phyloP scores from a whole-genome alignment of 2,888 invertebrate genomes.

The Hymenopus coronatus region DNA sequence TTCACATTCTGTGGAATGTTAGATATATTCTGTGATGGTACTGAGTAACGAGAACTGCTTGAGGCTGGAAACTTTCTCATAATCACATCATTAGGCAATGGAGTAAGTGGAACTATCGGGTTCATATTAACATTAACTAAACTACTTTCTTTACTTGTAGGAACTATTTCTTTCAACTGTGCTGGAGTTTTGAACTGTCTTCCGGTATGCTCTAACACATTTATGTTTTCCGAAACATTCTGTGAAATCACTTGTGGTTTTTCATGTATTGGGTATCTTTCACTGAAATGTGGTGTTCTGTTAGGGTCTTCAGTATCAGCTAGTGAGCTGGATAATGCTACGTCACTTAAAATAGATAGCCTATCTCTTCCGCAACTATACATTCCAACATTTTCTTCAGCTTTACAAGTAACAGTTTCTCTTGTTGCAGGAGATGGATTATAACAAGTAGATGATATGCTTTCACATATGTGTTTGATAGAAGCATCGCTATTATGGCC shows the following conservation, averaged over 20 bases:
- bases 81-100: background rate
- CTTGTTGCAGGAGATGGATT: background rate
- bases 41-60: background rate
- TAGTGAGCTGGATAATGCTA: background rate
- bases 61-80: background rate
- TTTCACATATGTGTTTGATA: background rate
- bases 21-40: background rate
- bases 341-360: background rate
- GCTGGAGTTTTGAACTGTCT: constrained; percentile 45
- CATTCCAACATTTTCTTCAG: background rate
- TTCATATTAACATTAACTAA: background rate
- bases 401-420: background rate
- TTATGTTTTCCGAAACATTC: background rate
- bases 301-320: background rate
- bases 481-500: constrained; percentile 3
- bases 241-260: background rate
- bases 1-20: background rate
- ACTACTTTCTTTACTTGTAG: constrained; percentile 17
- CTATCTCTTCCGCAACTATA: background rate
- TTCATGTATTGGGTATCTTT: background rate
- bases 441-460: background rate
- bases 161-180: constrained; percentile 45
- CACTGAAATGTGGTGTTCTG: background rate
- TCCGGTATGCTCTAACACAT: background rate
- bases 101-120: background rate